Conservation (phyloP, 2,888 invertebrate genomes). For the Dicyrtomina minuta region DNA sequence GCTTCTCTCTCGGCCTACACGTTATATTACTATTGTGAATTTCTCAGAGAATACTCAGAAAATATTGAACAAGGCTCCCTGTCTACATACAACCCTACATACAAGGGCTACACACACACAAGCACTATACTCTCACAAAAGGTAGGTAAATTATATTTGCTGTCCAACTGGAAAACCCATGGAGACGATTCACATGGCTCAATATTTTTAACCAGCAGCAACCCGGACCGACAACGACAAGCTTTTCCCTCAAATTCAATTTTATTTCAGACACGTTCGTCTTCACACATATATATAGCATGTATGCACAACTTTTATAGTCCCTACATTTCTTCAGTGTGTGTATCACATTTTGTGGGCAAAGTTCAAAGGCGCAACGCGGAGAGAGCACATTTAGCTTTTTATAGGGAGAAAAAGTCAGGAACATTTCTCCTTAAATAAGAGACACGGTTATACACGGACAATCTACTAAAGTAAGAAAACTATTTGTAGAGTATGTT, state of each 20-base stretch:
- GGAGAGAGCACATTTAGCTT: background rate
- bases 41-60: background rate
- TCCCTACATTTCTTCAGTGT: background rate
- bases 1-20: background rate
- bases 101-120: background rate
- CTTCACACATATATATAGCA: background rate
- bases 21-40: conserved; percentile 11
- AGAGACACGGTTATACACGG: background rate
- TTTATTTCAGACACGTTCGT: background rate
- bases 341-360: background rate
- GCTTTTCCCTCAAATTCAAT: conserved; percentile 13
- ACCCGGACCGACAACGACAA: background rate
- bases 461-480: conserved; percentile 6
- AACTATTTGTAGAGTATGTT: background rate
- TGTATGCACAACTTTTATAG: background rate
- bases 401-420: background rate
- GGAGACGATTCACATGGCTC: conserved; percentile 6
- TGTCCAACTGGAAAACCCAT: background rate
- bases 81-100: background rate
- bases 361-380: background rate
- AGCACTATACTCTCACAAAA: background rate
- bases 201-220: conserved; percentile 6
- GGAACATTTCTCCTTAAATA: background rate
- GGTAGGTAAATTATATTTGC: conserved; percentile 14
- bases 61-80: background rate